phyloP scores from a whole-genome alignment of 2,797 vertebrate species.

The Hemibagrus guttatus region DNA sequence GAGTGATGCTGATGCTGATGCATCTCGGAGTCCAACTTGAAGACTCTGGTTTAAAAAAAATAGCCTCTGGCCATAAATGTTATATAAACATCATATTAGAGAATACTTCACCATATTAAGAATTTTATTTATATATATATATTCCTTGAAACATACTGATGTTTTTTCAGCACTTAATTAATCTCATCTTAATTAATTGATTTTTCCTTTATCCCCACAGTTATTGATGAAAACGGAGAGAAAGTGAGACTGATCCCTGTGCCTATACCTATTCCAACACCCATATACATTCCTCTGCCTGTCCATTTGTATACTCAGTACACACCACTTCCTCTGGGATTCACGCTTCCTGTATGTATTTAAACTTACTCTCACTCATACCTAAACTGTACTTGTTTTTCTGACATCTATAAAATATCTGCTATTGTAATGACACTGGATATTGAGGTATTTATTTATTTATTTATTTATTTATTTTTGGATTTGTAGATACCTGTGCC shows the following conservation, averaged over 20 bases:
- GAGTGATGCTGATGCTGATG: no score
- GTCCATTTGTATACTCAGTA: slow-evolving; percentile 93
- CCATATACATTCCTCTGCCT: slow-evolving; percentile 92
- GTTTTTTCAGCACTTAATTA: background rate
- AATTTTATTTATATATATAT: no score
- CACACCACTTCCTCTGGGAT: slow-evolving; percentile 83
- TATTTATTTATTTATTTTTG: background rate
- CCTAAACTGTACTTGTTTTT: background rate
- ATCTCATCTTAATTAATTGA: no score
- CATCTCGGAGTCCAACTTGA: no score
- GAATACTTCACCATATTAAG: background rate
- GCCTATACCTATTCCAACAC: slow-evolving; percentile 81
- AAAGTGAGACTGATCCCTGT: slow-evolving; percentile 81
- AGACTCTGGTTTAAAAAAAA: no score
- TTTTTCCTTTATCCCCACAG: slow-evolving; percentile 33
- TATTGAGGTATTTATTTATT: no score
- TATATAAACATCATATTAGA: no score
- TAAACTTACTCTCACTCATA: background rate
- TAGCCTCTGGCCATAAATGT: no score
- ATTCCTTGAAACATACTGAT: background rate
- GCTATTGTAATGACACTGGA: background rate
- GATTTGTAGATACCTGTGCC: slow-evolving; percentile 85
- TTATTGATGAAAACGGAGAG: slow-evolving; percentile 62
- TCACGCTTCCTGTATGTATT: slow-evolving; percentile 84
- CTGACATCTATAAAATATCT: background rate